Evolutionary conservation across 2,797 vertebrate genomes (phyloP).

Genomic region (Coracias cyanogaster): DNA sequence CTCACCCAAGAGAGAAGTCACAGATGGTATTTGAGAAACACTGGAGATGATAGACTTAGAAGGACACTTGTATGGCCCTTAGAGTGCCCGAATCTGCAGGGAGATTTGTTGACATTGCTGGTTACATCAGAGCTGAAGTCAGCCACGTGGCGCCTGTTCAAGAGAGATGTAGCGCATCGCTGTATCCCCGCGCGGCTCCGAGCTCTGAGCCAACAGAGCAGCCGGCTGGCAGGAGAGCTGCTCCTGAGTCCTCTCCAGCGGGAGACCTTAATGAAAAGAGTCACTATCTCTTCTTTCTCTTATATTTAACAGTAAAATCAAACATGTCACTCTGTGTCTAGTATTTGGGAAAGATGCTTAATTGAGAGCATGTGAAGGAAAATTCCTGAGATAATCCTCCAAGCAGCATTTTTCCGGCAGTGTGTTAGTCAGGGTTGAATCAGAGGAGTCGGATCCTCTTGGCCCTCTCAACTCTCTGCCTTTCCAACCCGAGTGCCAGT

Average conservation of each 20-base stretch:
- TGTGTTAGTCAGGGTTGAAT: constrained; percentile 52
- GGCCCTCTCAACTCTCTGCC: constrained; percentile 13
- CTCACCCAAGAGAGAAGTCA: constrained; percentile 26
- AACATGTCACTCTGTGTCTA: not conserved
- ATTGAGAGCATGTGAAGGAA: not conserved
- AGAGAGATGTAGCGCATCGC: not conserved
- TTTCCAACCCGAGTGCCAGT: constrained; percentile 41
- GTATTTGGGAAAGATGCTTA: not conserved
- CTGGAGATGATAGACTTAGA: not conserved
- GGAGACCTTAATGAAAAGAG: not conserved
- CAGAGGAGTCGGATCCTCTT: constrained; percentile 22
- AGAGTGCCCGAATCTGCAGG: not conserved
- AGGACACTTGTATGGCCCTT: not conserved
- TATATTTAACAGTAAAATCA: not conserved
- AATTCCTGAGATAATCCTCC: constrained; percentile 25
- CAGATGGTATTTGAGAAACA: constrained; percentile 13
- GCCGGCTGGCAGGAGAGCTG: not conserved
- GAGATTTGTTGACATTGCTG: not conserved
- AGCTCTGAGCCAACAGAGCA: not conserved
- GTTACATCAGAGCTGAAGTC: constrained; percentile 51
- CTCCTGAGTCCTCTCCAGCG: not conserved
- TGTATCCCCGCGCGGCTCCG: not conserved
- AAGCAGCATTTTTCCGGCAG: not conserved
- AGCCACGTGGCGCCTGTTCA: constrained; percentile 6
- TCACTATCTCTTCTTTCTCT: not conserved